Percentiles rank a stretch among this genome's conserved stretches.
Conservation (phyloP, 2,888 invertebrate genomes). For the Cantharis rufa region DNA sequence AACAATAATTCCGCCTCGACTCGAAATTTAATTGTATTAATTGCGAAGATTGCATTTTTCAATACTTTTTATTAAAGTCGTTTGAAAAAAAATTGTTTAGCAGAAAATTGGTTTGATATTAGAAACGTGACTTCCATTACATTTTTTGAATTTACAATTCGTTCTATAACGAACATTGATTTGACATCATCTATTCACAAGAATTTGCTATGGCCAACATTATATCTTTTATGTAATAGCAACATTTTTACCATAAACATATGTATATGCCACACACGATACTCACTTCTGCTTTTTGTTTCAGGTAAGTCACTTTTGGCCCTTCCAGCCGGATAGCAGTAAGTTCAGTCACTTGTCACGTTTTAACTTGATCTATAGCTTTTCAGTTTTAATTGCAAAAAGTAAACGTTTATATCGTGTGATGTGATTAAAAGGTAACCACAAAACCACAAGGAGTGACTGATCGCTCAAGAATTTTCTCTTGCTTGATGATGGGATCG, state of each 20-base stretch:
- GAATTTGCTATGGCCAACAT: not conserved
- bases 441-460: not conserved
- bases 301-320: not conserved
- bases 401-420: not conserved
- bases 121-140: conserved; percentile 12
- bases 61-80: not conserved
- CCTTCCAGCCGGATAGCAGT: not conserved
- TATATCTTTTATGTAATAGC: not conserved
- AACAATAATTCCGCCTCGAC: not conserved
- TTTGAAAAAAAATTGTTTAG: not conserved
- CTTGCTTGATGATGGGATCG: not conserved
- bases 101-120: conserved; percentile 3
- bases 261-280: not conserved
- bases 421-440: not conserved
- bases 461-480: not conserved
- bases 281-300: not conserved
- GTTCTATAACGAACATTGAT: conserved; percentile 5
- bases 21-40: not conserved
- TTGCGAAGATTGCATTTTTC: not conserved
- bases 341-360: not conserved
- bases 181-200: not conserved
- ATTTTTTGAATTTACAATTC: conserved; percentile 5
- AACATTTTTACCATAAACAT: not conserved
- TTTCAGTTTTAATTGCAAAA: not conserved
- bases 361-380: not conserved